Percentiles rank a stretch among this genome's conserved stretches.
Evolutionary conservation across 2,797 vertebrate genomes (phyloP).

Genomic region (Manis javanica): DNA sequence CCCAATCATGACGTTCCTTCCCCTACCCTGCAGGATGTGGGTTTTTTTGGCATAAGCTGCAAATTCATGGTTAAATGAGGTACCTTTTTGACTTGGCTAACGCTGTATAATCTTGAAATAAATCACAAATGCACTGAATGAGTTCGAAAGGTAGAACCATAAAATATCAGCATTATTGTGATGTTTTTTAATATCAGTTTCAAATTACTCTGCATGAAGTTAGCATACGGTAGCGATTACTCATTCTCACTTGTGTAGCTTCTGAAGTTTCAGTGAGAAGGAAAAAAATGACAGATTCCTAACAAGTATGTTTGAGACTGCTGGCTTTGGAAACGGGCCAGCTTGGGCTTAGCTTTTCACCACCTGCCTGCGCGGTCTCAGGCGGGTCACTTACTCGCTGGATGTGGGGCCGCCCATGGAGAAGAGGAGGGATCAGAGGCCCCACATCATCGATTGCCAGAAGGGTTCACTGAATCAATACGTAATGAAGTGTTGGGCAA

Average conservation of each 20-base stretch:
- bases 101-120: slow-evolving; percentile 66
- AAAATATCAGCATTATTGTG: slow-evolving; percentile 39
- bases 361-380: background rate
- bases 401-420: background rate
- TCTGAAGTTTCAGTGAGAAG: slow-evolving; percentile 54
- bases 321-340: background rate
- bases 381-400: background rate
- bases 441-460: background rate
- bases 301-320: background rate
- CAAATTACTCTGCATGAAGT: slow-evolving; percentile 75
- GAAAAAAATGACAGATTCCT: slow-evolving; percentile 21
- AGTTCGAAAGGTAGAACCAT: slow-evolving; percentile 75
- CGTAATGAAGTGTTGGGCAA: background rate
- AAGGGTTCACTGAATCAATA: background rate
- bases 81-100: slow-evolving; percentile 76
- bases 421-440: background rate
- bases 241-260: slow-evolving; percentile 28
- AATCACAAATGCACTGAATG: slow-evolving; percentile 65
- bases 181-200: slow-evolving; percentile 66
- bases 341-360: background rate
- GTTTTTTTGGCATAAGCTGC: slow-evolving; percentile 73
- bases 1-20: slow-evolving; percentile 52
- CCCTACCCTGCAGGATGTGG: slow-evolving; percentile 54
- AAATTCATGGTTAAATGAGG: slow-evolving; percentile 62
- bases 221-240: slow-evolving; percentile 53